These are phyloP conservation scores for Myotis findleyi DNA, from an alignment of 2,797 vertebrate genomes.

Conservation along the genomic window DNA sequence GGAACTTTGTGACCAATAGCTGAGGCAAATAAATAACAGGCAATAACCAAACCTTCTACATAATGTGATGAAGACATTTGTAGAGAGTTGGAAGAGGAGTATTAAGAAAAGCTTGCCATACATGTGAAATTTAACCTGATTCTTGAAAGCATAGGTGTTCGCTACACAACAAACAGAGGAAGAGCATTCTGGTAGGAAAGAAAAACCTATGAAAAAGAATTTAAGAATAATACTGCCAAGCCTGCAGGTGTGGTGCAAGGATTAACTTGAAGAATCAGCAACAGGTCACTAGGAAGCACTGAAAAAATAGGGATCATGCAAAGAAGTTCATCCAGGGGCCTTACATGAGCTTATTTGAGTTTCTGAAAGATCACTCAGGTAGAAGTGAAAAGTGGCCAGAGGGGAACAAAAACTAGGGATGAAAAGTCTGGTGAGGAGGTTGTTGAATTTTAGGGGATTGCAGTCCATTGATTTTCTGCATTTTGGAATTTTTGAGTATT, in stretches of 20 bases:
- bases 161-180: not conserved
- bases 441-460: not conserved
- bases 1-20: not conserved
- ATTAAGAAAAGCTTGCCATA: not conserved
- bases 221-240: not conserved
- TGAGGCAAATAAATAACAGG: not conserved
- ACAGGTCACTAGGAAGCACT: not conserved
- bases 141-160: not conserved
- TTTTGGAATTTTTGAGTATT: constrained; percentile 5
- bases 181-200: not conserved
- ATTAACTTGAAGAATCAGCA: not conserved
- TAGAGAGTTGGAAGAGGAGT: not conserved
- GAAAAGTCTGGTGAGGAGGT: not conserved
- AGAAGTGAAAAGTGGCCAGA: not conserved
- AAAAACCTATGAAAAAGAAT: not conserved
- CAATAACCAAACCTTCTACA: fast-evolving
- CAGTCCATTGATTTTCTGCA: not conserved
- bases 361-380: not conserved
- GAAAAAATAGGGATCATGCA: not conserved
- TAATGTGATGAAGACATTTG: not conserved
- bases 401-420: not conserved
- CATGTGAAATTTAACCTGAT: not conserved
- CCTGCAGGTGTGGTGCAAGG: not conserved
- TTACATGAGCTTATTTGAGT: not conserved
- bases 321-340: not conserved